Evolutionary conservation across 92 coral and sea anemone species (phyloP).

Genomic region (Palythoa caribaeorum): DNA sequence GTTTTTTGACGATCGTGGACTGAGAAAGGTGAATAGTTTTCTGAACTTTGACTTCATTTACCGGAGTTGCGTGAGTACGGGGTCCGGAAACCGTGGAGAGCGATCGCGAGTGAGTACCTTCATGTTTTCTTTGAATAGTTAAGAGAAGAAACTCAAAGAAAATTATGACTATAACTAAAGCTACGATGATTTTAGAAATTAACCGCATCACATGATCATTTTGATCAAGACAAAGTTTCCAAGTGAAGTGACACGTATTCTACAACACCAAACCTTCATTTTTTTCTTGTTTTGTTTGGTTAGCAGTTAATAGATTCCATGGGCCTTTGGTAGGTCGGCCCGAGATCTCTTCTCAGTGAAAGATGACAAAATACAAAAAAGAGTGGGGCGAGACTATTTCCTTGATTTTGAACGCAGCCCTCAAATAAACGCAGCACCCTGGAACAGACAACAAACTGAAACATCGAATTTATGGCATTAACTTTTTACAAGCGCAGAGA

Average conservation of each 20-base stretch:
- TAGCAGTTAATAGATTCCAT: no score
- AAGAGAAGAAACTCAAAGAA: conserved; percentile 67
- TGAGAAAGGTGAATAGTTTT: neutral
- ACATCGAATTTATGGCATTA: no score
- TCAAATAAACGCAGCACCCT: no score
- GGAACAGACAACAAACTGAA: no score
- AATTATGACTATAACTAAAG: conserved; percentile 60
- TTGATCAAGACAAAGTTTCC: neutral
- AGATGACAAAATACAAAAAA: no score
- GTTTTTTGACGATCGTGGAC: neutral
- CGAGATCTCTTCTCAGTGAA: no score
- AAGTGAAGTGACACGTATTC: neutral
- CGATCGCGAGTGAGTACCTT: neutral
- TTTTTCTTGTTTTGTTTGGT: no score
- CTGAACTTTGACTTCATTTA: neutral
- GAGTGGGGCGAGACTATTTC: no score
- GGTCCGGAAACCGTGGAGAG: neutral
- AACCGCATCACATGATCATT: conserved; percentile 51
- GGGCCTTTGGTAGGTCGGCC: no score
- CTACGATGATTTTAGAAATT: conserved; percentile 52
- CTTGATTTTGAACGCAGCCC: no score
- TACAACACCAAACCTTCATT: no score
- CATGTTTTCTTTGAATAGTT: conserved; percentile 48
- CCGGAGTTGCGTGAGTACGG: neutral
- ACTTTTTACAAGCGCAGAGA: no score